A percentile compares a stretch with the other conserved stretches of the same genome.
These are phyloP conservation scores for Byasa hedistus DNA, from an alignment of 2,888 invertebrate species.

Conservation along the genomic window DNA sequence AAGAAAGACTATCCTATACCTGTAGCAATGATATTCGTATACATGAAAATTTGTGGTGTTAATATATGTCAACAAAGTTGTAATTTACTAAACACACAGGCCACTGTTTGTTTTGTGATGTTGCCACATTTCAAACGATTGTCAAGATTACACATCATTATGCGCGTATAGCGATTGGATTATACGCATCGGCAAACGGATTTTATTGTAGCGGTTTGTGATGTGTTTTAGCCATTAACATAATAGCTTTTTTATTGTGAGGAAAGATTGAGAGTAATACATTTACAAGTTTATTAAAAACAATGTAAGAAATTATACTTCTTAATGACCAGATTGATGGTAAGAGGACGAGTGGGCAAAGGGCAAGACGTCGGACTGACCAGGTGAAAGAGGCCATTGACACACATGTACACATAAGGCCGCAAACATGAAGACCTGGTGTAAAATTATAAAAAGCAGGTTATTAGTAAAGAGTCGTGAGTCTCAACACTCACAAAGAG, in stretches of 20 bases:
- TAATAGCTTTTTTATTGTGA: neutral
- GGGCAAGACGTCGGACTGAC: no score
- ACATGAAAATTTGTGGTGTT: neutral
- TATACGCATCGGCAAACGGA: neutral
- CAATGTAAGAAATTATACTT: neutral
- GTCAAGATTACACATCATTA: slow-evolving; percentile 1
- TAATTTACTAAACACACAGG: neutral
- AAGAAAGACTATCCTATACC: no score
- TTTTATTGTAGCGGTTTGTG: slow-evolving; percentile 5
- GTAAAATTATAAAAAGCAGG: no score
- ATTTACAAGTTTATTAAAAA: neutral
- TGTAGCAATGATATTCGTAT: neutral
- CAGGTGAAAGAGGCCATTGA: no score
- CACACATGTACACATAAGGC: no score
- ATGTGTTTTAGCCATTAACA: neutral
- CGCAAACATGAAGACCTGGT: no score
- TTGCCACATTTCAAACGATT: slow-evolving; percentile 1
- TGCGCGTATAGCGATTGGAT: neutral
- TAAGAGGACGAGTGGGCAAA: no score
- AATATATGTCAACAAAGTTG: neutral
- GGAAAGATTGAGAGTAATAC: neutral
- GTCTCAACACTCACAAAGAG: no score
- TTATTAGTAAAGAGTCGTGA: no score
- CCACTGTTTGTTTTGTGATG: neutral
- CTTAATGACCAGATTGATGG: no score